Evolutionary conservation across 2,888 invertebrate genomes (phyloP).

Genomic region (Cordilura impudica): DNA sequence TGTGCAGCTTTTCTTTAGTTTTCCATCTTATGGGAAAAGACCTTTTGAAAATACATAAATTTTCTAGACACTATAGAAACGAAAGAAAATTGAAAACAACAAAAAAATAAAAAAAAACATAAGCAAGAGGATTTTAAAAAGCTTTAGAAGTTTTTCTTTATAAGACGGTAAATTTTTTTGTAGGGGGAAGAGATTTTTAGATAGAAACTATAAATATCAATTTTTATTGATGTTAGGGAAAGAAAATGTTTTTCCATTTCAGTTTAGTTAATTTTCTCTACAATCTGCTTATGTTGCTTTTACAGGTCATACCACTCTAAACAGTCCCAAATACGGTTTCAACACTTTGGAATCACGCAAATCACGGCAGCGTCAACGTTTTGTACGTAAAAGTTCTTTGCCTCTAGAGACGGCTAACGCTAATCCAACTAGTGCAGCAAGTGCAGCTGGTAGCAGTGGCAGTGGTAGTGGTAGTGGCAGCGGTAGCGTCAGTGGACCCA

Average conservation of each 20-base stretch:
- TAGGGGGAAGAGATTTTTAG: neutral
- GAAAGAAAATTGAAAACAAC: no score
- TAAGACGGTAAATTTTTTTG: neutral
- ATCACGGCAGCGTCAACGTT: slow-evolving; percentile 77
- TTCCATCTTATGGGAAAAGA: slow-evolving; percentile 28
- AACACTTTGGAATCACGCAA: slow-evolving; percentile 80
- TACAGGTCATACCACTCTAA: slow-evolving; percentile 73
- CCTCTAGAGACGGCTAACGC: slow-evolving; percentile 71
- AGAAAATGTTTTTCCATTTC: slow-evolving; percentile 40
- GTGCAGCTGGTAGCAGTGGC: slow-evolving; percentile 61
- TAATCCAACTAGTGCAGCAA: slow-evolving; percentile 38
- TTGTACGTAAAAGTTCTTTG: slow-evolving; percentile 79
- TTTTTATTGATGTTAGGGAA: slow-evolving; percentile 39
- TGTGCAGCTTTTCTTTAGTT: slow-evolving; percentile 42
- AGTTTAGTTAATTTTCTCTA: neutral
- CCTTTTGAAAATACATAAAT: slow-evolving; percentile 51
- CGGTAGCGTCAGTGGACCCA: slow-evolving; percentile 59
- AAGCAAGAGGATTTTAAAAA: slow-evolving; percentile 39
- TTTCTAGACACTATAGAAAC: slow-evolving; percentile 11
- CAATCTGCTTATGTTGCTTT: slow-evolving; percentile 4
- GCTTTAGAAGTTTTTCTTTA: slow-evolving; percentile 28
- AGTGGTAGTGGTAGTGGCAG: slow-evolving; percentile 60
- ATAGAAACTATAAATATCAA: slow-evolving; percentile 39
- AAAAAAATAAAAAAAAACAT: neutral
- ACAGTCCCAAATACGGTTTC: slow-evolving; percentile 80